Base-by-base conservation (phyloP, 2,888 invertebrate genomes). In the Microctonus brassicae region DNA sequence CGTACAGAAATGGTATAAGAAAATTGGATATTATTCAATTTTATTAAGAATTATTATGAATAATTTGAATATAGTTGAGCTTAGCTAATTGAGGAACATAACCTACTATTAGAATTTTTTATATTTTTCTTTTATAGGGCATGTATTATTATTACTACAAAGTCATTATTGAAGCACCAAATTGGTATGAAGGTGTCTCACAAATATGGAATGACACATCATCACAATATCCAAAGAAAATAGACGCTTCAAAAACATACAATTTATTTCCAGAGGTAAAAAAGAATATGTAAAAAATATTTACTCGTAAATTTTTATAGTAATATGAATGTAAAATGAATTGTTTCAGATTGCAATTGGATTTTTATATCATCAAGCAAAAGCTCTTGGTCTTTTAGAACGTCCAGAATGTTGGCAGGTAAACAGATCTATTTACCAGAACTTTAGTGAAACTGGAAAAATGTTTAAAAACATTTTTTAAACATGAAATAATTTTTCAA, bases 101-200 rank as follows among this genome's bases (percentile, higher is more conserved):
- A 17, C 17, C 10, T 52, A 10, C 2, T 5, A 29, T 65, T 10
- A 47, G 34, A 22, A 58, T 24, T 20, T 24, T 47, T 55, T 33
- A 70, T 36, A 60, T 61, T 55, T 60, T 62, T 75, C 64, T 76
- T 71, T 86, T 88, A 42, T 86, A 92, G 92, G 93, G 96, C 0
- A 91, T 97, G 80, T 97, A 97, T 84, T 97, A 94, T 85, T 95
- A 94, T 0, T 97, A 95, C 86, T 97, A 93, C 87, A 97, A 97
- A 84, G 93, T 92, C 0, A 88, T 97, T 60, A 92, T 93, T 0
- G 92, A 93, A 74, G 90, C 95, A 73, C 88, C 90, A 20, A 86
- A 91, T 80, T 88, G 94, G 86, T 77, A 87, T 81, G 84, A 90
- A 0, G 95, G 94, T 0, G 88, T 95, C 61, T 84, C 90, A 0